These are phyloP conservation scores for Prolemur simus DNA, from an alignment of 2,113 vertebrate species.

Conservation along the genomic window DNA sequence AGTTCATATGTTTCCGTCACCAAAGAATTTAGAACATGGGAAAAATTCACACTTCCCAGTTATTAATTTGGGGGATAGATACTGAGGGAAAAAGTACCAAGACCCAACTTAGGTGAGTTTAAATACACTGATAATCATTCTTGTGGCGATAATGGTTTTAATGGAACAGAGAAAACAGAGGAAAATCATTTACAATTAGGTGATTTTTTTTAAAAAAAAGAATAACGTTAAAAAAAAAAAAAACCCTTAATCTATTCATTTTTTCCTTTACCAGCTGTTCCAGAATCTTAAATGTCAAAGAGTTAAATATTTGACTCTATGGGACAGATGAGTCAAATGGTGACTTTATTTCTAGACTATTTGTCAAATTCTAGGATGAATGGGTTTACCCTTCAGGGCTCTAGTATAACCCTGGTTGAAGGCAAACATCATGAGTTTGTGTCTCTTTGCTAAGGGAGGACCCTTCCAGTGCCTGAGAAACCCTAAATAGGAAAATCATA, in stretches of 20 bases:
- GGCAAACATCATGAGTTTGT: background rate
- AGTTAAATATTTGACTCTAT: background rate
- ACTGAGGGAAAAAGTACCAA: background rate
- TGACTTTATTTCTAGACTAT: background rate
- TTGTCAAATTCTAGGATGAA: background rate
- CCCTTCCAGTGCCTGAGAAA: background rate
- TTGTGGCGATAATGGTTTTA: slow-evolving; percentile 51
- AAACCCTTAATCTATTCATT: background rate
- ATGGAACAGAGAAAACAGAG: background rate
- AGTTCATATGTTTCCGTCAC: slow-evolving; percentile 71
- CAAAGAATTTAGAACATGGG: slow-evolving; percentile 73
- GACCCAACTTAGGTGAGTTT: background rate
- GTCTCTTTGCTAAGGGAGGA: background rate
- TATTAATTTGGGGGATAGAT: background rate
- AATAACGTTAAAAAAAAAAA: background rate
- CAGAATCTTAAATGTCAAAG: background rate
- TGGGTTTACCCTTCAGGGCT: background rate
- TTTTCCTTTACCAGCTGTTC: background rate
- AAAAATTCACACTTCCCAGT: slow-evolving; percentile 64
- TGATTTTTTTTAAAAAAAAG: background rate
- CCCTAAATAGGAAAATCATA: background rate
- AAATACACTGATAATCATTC: background rate
- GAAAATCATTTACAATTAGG: background rate
- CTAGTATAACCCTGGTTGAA: background rate
- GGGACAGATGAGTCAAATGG: background rate